Percentiles rank a stretch among this genome's conserved stretches.
These are phyloP conservation scores for Oreocharis arfaki DNA, from an alignment of 2,113 vertebrate genomes.

Conservation along the genomic window DNA sequence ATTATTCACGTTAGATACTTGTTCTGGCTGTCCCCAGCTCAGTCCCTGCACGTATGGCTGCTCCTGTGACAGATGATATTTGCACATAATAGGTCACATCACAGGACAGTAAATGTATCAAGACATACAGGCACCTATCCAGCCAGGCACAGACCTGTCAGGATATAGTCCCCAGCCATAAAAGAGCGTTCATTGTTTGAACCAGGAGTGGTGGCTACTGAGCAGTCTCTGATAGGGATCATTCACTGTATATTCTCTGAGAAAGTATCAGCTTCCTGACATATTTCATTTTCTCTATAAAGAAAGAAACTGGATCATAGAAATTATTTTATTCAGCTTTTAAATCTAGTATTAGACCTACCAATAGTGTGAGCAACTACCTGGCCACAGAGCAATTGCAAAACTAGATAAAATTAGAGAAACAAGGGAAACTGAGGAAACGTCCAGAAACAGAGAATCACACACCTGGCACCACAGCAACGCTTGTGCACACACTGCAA, in stretches of 20 bases:
- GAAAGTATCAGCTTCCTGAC: neutral
- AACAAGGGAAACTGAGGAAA: neutral
- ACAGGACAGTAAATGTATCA: neutral
- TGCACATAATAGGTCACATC: neutral
- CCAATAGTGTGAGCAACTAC: neutral
- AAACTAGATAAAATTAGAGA: neutral
- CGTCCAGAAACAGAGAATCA: neutral
- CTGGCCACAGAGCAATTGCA: neutral
- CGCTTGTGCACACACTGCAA: fast-evolving
- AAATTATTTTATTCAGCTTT: neutral
- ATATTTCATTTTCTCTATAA: neutral
- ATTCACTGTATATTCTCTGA: neutral
- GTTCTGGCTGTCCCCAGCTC: neutral
- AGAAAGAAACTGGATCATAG: neutral
- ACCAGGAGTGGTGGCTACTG: neutral
- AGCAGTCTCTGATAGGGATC: neutral
- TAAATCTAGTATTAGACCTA: neutral
- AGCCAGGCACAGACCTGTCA: neutral
- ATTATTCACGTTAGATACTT: fast-evolving
- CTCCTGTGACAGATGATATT: neutral
- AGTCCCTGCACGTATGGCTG: neutral
- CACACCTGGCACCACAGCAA: neutral
- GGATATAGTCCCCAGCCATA: neutral
- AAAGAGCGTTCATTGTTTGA: neutral
- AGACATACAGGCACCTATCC: neutral